phyloP scores from a whole-genome alignment of 1,140 invertebrate species.

The Hyles vespertilio region DNA sequence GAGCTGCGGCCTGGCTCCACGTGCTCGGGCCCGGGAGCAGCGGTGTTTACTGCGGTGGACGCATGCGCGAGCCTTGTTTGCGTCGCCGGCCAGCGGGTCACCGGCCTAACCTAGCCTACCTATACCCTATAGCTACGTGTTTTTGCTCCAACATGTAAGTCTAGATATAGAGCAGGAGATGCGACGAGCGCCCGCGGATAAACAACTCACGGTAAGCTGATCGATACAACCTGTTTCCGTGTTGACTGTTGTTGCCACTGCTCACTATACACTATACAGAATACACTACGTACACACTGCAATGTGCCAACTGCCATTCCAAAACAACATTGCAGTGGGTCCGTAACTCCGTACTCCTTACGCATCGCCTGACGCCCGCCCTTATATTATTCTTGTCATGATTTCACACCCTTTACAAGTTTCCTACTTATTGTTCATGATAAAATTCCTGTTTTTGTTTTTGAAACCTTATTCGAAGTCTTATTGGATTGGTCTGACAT shows the following conservation, averaged over 20 bases:
- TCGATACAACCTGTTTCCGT: conserved; percentile 22
- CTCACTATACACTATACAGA: no score
- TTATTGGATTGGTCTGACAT: no score
- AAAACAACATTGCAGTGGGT: no score
- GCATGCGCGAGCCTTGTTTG: conserved; percentile 63
- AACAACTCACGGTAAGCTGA: conserved; percentile 17
- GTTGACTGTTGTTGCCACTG: neutral
- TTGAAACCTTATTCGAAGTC: no score
- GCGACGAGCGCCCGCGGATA: conserved; percentile 8
- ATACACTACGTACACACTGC: no score
- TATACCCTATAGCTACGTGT: conserved; percentile 46
- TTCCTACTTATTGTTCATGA: no score
- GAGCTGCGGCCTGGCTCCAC: conserved; percentile 41
- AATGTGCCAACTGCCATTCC: no score
- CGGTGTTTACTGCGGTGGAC: conserved; percentile 60
- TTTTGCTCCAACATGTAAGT: conserved; percentile 49
- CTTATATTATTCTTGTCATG: no score
- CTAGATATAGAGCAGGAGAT: conserved; percentile 42
- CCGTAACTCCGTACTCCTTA: no score
- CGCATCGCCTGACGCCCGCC: no score
- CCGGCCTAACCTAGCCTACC: conserved; percentile 57
- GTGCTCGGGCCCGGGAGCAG: conserved; percentile 46
- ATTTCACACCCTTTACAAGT: no score
- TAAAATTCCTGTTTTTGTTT: no score
- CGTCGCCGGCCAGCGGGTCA: conserved; percentile 49